phyloP scores from a whole-genome alignment of 2,888 invertebrate genomes.

The Stenichneumon culpator region DNA sequence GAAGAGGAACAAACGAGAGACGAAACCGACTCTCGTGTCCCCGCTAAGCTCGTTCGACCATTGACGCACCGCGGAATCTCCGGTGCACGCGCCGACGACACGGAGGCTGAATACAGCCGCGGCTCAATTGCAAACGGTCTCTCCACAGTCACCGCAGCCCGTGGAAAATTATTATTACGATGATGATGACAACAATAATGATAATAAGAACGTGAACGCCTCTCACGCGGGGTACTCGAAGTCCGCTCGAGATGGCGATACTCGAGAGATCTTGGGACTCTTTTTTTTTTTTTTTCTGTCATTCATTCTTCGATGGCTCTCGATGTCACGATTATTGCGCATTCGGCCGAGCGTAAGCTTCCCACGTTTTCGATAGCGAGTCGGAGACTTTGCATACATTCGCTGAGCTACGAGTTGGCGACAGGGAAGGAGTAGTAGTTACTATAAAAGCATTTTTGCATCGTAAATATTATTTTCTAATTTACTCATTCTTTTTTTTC shows the following conservation, averaged over 20 bases:
- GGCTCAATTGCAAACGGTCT: slow-evolving; percentile 12
- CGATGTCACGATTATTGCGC: slow-evolving; percentile 45
- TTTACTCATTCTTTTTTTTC: too few species aligned
- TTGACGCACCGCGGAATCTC: slow-evolving; percentile 46
- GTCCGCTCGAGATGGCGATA: slow-evolving; percentile 60
- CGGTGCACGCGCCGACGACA: slow-evolving; percentile 51
- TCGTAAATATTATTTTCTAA: too few species aligned
- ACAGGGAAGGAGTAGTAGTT: background rate
- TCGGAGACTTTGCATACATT: too few species aligned
- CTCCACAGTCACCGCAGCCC: background rate
- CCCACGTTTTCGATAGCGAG: slow-evolving; percentile 8
- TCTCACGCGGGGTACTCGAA: slow-evolving; percentile 52
- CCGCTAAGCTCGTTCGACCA: slow-evolving; percentile 30
- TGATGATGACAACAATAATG: slow-evolving; percentile 47
- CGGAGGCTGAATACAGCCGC: slow-evolving; percentile 4
- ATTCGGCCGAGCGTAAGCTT: slow-evolving; percentile 14
- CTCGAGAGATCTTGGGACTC: slow-evolving; percentile 24
- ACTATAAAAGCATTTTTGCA: background rate
- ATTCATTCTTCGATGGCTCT: slow-evolving; percentile 3
- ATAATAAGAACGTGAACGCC: slow-evolving; percentile 26
- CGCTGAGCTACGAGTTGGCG: background rate
- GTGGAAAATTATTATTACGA: slow-evolving; percentile 55
- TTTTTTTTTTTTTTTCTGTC: background rate
- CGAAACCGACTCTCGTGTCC: background rate
- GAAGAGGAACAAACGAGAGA: background rate